Conservation (phyloP, 2,888 invertebrate species). For the Deilephila porcellus region DNA sequence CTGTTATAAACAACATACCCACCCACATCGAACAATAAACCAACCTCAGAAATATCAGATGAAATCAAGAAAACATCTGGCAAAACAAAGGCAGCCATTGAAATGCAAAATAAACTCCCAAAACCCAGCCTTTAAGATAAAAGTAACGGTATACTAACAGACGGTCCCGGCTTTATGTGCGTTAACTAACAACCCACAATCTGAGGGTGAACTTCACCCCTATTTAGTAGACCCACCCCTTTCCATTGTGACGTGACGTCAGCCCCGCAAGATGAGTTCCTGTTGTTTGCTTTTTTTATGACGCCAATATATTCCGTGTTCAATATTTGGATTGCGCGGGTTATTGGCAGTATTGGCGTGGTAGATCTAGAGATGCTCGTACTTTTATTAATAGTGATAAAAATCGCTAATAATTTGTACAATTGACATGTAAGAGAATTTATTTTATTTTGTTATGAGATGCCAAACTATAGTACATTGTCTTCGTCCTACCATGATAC, state of each 20-base stretch:
- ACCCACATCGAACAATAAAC: no score
- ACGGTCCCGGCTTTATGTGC: conserved; percentile 4
- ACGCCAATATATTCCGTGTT: not conserved
- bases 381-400: no score
- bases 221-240: not conserved
- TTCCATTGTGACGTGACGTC: conserved; percentile 19
- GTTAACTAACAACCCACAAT: not conserved
- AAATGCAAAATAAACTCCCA: not conserved
- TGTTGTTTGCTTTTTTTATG: conserved; percentile 18
- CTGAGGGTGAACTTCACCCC: not conserved
- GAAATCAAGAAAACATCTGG: not conserved
- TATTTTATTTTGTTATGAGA: no score
- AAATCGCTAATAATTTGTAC: no score
- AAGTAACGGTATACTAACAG: conserved; percentile 12
- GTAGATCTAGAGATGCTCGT: no score
- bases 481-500: no score
- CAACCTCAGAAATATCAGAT: not conserved
- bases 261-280: not conserved
- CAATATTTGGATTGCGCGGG: conserved; percentile 4
- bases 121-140: conserved; percentile 1
- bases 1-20: no score
- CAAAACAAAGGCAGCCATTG: not conserved
- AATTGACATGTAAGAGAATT: no score
- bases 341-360: not conserved
- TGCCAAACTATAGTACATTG: no score